Conservation (phyloP, 1,140 invertebrate species). For the Euglossa dilemma region DNA sequence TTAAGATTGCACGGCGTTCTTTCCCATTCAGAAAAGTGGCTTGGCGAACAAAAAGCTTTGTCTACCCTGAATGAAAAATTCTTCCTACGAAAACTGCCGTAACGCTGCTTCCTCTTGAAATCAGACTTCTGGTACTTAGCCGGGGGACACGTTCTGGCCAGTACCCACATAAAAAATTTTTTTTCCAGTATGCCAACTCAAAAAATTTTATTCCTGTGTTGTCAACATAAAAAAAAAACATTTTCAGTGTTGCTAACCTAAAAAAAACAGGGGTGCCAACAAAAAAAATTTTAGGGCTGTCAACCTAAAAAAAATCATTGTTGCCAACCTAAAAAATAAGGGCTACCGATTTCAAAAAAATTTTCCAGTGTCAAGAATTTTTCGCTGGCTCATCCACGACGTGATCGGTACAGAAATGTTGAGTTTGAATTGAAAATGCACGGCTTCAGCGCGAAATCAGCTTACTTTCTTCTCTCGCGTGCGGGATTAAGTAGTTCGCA, state of each 20-base stretch:
- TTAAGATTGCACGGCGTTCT: background rate
- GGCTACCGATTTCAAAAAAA: too few species aligned
- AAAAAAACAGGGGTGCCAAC: too few species aligned
- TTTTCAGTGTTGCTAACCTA: too few species aligned
- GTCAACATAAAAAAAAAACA: too few species aligned
- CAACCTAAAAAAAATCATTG: too few species aligned
- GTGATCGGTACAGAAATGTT: background rate
- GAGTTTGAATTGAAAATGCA: slow-evolving; percentile 1
- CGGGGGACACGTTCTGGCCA: background rate
- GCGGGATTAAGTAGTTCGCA: background rate
- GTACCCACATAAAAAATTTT: too few species aligned
- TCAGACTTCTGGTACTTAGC: too few species aligned
- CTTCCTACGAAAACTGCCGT: background rate
- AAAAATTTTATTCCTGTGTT: too few species aligned
- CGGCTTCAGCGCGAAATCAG: background rate
- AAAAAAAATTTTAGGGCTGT: too few species aligned
- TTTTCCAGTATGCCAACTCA: too few species aligned
- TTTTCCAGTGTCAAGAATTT: background rate
- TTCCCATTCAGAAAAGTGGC: background rate
- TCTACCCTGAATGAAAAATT: too few species aligned
- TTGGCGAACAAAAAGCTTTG: background rate
- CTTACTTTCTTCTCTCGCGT: background rate
- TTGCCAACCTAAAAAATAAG: too few species aligned
- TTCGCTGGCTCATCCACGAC: background rate
- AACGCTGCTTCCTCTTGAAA: background rate